phyloP scores from a whole-genome alignment of 1,140 invertebrate species.

The Kradibia gibbosae region DNA sequence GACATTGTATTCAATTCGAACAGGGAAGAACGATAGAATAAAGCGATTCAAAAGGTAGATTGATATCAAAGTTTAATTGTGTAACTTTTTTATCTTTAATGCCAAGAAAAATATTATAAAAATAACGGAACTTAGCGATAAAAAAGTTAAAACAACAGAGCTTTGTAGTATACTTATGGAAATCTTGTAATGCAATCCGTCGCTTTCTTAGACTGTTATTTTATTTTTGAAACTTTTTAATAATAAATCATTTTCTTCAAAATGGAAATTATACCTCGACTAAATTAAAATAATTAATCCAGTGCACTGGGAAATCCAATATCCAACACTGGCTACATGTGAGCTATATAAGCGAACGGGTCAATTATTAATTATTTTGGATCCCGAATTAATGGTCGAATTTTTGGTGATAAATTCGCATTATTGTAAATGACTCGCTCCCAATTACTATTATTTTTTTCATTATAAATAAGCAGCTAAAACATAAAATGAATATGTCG shows the following conservation, averaged over 20 bases:
- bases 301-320: constrained; percentile 23
- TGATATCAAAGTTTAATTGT: constrained; percentile 38
- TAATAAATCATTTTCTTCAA: background rate
- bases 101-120: constrained; percentile 2
- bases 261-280: background rate
- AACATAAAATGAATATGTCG: constrained; percentile 2
- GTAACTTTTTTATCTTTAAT: constrained; percentile 41
- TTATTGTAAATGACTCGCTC: constrained; percentile 26
- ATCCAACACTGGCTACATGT: constrained; percentile 24
- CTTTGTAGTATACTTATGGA: constrained; percentile 11
- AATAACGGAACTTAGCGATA: constrained; percentile 17
- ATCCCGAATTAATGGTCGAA: background rate
- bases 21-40: background rate
- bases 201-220: constrained; percentile 10
- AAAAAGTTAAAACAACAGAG: constrained; percentile 40
- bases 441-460: constrained; percentile 13
- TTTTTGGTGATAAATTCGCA: constrained; percentile 6
- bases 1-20: constrained; percentile 27
- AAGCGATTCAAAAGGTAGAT: constrained; percentile 10
- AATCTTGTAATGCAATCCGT: constrained; percentile 8
- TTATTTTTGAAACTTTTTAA: constrained; percentile 23
- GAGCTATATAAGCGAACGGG: constrained; percentile 1
- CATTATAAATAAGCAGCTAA: constrained; percentile 35
- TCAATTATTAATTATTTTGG: constrained; percentile 4
- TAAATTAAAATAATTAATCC: background rate